Evolutionary conservation across 2,888 invertebrate species (phyloP).

Genomic region (Siphonodentalium dalli): DNA sequence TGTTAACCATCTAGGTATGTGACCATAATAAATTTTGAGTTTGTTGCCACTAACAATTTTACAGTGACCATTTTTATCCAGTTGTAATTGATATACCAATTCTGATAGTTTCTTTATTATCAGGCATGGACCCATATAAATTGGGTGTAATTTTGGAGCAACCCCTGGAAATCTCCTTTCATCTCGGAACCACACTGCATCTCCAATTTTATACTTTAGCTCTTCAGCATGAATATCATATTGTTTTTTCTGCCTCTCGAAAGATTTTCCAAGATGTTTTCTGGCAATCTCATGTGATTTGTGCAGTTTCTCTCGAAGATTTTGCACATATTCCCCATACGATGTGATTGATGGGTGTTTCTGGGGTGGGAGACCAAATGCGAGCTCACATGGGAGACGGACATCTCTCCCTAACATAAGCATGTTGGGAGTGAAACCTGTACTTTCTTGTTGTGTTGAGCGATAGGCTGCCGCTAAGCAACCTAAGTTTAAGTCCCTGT

Average conservation of each 20-base stretch:
- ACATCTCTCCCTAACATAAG: constrained; percentile 31
- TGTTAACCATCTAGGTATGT: no score
- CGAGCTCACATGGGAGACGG: constrained; percentile 22
- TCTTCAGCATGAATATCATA: not conserved
- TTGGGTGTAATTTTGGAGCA: not conserved
- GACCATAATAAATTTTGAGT: no score
- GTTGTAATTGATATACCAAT: not conserved
- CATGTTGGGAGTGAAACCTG: constrained; percentile 27
- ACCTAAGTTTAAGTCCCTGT: constrained; percentile 30
- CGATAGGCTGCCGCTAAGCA: constrained; percentile 27
- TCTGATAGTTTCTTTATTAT: not conserved
- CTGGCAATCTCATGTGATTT: constrained; percentile 10
- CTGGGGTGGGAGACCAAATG: constrained; percentile 3
- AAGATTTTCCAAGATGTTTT: constrained; percentile 1
- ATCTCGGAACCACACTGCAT: not conserved
- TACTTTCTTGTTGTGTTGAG: constrained; percentile 21
- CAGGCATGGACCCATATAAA: not conserved
- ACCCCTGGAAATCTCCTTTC: not conserved
- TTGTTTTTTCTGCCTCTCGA: constrained; percentile 1
- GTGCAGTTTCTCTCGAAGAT: constrained; percentile 11
- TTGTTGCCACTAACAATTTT: no score
- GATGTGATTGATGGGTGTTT: not conserved
- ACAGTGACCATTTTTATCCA: no score
- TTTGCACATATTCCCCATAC: constrained; percentile 12
- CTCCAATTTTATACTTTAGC: not conserved